phyloP scores from a whole-genome alignment of 2,113 vertebrate genomes.

The Danio rerio region GRCz12tu NC_133179.1:8984001-8984500 shows the following conservation, averaged over 20 bases:
- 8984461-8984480: background rate
- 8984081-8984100: constrained; percentile 16
- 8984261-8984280: constrained; percentile 56
- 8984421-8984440: constrained; percentile 24
- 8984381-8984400: constrained; percentile 37
- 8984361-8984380: constrained; percentile 47
- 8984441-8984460: background rate
- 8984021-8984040: background rate
- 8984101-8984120: constrained; percentile 7
- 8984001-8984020: background rate
- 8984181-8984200: constrained; percentile 55
- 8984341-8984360: constrained; percentile 59
- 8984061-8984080: constrained; percentile 18
- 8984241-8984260: background rate
- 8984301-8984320: constrained; percentile 37
- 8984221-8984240: constrained; percentile 3
- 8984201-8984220: constrained; percentile 32
- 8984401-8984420: constrained; percentile 19
- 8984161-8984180: constrained; percentile 44
- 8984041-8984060: constrained; percentile 5
- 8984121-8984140: background rate
- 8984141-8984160: constrained; percentile 38
- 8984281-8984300: constrained; percentile 43
- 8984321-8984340: constrained; percentile 58
- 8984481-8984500: constrained; percentile 24